Conservation (phyloP, 2,888 invertebrate genomes). For the Melanophora roralis region DNA sequence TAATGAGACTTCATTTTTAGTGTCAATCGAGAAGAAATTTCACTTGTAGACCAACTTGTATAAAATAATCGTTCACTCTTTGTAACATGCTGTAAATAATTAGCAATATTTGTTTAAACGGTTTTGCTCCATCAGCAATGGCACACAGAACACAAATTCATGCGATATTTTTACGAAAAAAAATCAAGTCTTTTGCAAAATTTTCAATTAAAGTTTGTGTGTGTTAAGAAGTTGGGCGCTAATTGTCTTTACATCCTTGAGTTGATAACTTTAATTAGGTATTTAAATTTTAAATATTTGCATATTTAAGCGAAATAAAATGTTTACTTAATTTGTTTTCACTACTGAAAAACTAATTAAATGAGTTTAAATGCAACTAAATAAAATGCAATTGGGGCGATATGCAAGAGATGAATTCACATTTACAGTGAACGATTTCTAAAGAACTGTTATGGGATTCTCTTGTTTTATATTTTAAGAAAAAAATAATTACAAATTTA, state of each 20-base stretch:
- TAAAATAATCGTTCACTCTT: conserved; percentile 10
- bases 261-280: conserved; percentile 64
- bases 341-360: conserved; percentile 43
- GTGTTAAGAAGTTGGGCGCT: conserved; percentile 68
- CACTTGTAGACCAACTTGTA: conserved; percentile 16
- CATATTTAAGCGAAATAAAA: conserved; percentile 35
- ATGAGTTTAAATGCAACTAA: conserved; percentile 12
- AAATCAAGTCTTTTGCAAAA: not conserved
- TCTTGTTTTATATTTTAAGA: not conserved
- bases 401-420: conserved; percentile 1
- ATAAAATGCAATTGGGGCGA: conserved; percentile 42
- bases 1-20: conserved; percentile 70
- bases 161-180: not conserved
- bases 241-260: conserved; percentile 76
- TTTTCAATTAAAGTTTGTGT: conserved; percentile 12
- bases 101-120: conserved; percentile 61
- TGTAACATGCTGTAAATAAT: conserved; percentile 53
- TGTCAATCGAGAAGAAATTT: conserved; percentile 53
- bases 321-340: conserved; percentile 33
- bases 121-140: conserved; percentile 71
- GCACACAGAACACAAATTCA: conserved; percentile 65
- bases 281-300: conserved; percentile 55
- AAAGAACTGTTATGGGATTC: not conserved
- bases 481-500: no score
- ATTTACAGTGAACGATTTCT: not conserved